phyloP scores from a whole-genome alignment of 2,797 vertebrate genomes.

The Erpetoichthys calabaricus region DNA sequence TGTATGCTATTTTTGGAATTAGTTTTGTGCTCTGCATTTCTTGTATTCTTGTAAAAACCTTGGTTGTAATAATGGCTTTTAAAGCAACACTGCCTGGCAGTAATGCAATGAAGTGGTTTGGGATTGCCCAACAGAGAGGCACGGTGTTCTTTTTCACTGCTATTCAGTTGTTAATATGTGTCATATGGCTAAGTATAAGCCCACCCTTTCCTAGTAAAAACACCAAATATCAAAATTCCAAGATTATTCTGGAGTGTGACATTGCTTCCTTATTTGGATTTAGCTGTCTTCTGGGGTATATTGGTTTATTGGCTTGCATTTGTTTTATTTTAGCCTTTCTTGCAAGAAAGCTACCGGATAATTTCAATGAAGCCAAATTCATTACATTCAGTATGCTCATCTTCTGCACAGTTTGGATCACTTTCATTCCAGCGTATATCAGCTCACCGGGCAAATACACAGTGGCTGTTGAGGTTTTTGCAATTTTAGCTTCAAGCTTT shows the following conservation, averaged over 20 bases:
- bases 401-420: constrained; percentile 54
- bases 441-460: constrained; percentile 50
- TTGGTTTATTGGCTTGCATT: constrained; percentile 41
- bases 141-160: constrained; percentile 37
- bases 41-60: constrained; percentile 49
- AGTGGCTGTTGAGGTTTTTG: constrained; percentile 49
- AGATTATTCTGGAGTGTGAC: constrained; percentile 39
- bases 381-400: constrained; percentile 49
- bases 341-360: constrained; percentile 44
- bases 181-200: constrained; percentile 35
- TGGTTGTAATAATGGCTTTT: constrained; percentile 47
- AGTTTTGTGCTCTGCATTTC: constrained; percentile 32
- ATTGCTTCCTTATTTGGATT: constrained; percentile 42
- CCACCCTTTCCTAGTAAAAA: constrained; percentile 36
- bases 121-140: constrained; percentile 34
- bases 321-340: constrained; percentile 47
- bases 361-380: constrained; percentile 51
- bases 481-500: constrained; percentile 46
- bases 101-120: constrained; percentile 45
- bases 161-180: constrained; percentile 43
- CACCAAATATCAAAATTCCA: constrained; percentile 29
- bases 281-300: constrained; percentile 49
- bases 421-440: constrained; percentile 49
- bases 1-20: no score
- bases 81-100: constrained; percentile 39